These are phyloP conservation scores for Typhlichthys eigenmanni DNA, from an alignment of 2,797 vertebrate genomes.

Conservation along the genomic window DNA sequence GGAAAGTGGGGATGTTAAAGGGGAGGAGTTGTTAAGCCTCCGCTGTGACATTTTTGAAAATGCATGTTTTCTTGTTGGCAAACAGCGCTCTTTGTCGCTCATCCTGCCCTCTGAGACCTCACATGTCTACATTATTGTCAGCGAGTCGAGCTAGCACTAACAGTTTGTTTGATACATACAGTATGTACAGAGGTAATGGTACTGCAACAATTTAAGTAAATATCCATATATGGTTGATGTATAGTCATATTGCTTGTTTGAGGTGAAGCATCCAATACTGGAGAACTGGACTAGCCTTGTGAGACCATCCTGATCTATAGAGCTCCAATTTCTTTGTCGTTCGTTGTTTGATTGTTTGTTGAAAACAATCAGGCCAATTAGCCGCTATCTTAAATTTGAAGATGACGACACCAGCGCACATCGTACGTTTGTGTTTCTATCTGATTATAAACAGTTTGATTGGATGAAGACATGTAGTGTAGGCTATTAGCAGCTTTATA, in stretches of 20 bases:
- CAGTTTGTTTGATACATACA: slow-evolving; percentile 5
- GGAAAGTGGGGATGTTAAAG: slow-evolving; percentile 5
- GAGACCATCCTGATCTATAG: too few relatives aligned
- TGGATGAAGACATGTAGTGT: too few relatives aligned
- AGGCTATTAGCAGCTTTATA: too few relatives aligned
- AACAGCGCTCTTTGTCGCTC: slow-evolving; percentile 34
- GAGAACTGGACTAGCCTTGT: too few relatives aligned
- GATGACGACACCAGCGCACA: too few relatives aligned
- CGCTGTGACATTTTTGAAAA: slow-evolving; percentile 66
- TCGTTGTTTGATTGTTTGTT: too few relatives aligned
- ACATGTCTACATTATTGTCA: slow-evolving; percentile 45
- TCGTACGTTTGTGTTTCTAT: too few relatives aligned
- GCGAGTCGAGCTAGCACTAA: slow-evolving; percentile 22
- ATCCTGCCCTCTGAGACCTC: slow-evolving; percentile 22
- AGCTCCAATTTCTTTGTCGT: too few relatives aligned
- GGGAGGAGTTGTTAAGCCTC: slow-evolving; percentile 47
- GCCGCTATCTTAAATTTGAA: too few relatives aligned
- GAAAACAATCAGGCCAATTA: too few relatives aligned
- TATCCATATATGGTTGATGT: slow-evolving; percentile 28
- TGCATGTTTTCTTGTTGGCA: slow-evolving; percentile 48
- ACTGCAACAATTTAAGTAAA: slow-evolving; percentile 27
- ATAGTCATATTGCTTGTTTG: slow-evolving; percentile 54
- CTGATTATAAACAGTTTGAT: too few relatives aligned
- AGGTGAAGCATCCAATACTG: not conserved
- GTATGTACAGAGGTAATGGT: too few relatives aligned